Evolutionary conservation across 92 coral and sea anemone species (phyloP).

Genomic region (Micromussa lordhowensis): DNA sequence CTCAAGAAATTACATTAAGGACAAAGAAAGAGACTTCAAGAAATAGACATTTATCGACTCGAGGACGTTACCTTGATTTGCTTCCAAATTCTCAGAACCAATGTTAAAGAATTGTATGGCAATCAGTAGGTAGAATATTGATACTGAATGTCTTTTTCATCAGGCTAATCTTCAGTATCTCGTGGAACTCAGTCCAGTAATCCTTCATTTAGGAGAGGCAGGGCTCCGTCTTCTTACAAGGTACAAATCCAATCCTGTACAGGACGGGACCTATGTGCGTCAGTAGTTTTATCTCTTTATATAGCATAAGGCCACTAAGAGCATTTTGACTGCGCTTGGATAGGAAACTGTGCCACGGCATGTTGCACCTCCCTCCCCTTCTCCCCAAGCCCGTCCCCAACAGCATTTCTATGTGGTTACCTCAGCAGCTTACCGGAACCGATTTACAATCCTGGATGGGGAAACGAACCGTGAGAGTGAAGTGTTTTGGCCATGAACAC

Average conservation of each 20-base stretch:
- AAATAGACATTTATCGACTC: not conserved
- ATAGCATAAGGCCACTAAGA: not conserved
- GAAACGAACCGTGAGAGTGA: no score
- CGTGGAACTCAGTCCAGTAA: conserved; percentile 91
- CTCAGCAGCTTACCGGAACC: no score
- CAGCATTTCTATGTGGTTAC: no score
- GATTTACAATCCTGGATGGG: no score
- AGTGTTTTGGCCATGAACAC: no score
- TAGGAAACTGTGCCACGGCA: no score
- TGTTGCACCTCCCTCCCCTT: no score
- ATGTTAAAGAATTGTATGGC: not conserved
- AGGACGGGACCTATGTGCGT: not conserved
- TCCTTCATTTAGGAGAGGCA: conserved; percentile 91
- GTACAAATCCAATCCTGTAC: conserved; percentile 35
- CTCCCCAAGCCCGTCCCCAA: no score
- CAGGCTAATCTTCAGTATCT: conserved; percentile 97
- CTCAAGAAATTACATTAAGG: not conserved
- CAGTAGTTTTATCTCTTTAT: not conserved
- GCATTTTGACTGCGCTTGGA: no score
- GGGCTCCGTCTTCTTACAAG: conserved; percentile 93
- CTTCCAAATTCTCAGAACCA: not conserved
- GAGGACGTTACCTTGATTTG: not conserved
- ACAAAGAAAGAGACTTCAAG: not conserved
- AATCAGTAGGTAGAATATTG: not conserved
- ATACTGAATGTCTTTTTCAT: conserved; percentile 5